Evolutionary conservation across 2,797 vertebrate species (phyloP).

Genomic region (Malurus leucopterus): DNA sequence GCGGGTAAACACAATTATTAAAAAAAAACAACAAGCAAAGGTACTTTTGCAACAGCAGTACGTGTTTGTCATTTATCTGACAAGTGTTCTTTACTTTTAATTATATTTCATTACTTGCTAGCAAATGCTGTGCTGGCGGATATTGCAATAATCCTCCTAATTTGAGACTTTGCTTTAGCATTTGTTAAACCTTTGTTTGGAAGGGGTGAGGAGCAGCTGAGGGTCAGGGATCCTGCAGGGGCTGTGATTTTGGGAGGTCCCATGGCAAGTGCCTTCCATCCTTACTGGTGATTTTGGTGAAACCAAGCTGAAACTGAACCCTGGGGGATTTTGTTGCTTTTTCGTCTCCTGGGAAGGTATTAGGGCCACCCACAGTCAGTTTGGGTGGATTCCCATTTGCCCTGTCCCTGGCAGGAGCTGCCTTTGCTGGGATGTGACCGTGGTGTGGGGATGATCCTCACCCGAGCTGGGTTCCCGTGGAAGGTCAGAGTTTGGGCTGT

Average conservation of each 20-base stretch:
- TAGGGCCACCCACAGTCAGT: too few relatives aligned
- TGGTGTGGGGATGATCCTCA: not conserved
- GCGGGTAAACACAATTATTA: conserved; percentile 58
- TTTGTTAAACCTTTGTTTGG: not conserved
- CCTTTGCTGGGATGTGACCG: rapidly evolving
- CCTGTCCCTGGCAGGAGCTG: not conserved
- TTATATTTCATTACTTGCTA: conserved; percentile 20
- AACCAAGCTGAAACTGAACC: not conserved
- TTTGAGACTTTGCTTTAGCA: not conserved
- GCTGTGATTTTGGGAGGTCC: not conserved
- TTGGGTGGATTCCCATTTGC: not conserved
- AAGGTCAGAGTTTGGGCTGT: rapidly evolving
- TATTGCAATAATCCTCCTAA: not conserved
- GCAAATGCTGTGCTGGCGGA: not conserved
- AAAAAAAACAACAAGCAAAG: not conserved
- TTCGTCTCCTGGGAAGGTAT: too few relatives aligned
- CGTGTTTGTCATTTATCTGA: conserved; percentile 36
- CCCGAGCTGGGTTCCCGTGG: rapidly evolving
- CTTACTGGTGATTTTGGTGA: not conserved
- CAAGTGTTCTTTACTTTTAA: conserved; percentile 54
- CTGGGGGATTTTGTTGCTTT: not conserved
- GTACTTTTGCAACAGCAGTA: conserved; percentile 22
- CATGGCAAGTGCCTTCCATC: not conserved
- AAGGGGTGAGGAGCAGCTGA: not conserved
- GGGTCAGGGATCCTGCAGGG: not conserved